Conservation (phyloP, 2,888 invertebrate species). For the Perithous albicinctus region DNA sequence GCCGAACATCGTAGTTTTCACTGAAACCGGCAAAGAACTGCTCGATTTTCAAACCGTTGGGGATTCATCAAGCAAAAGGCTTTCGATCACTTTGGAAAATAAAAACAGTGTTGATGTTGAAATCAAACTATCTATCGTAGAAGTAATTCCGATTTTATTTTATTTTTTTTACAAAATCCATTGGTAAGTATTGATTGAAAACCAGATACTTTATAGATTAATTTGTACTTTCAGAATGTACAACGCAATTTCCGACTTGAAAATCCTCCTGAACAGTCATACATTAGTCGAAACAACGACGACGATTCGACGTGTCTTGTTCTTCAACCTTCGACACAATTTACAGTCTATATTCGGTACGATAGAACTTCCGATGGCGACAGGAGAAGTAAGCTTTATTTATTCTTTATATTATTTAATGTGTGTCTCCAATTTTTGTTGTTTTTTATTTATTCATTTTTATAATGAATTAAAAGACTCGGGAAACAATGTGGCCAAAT, state of each 20-base stretch:
- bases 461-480: slow-evolving; percentile 48
- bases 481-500: slow-evolving; percentile 30
- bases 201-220: not conserved
- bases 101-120: slow-evolving; percentile 78
- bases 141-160: no score
- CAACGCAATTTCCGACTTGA: slow-evolving; percentile 45
- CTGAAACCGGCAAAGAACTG: slow-evolving; percentile 69
- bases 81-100: slow-evolving; percentile 78
- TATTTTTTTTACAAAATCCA: not conserved
- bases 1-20: slow-evolving; percentile 73
- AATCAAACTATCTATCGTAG: slow-evolving; percentile 74
- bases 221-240: slow-evolving; percentile 67
- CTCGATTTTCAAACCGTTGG: slow-evolving; percentile 75
- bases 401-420: not conserved
- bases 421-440: no score
- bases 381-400: slow-evolving; percentile 39
- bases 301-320: slow-evolving; percentile 64
- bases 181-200: not conserved
- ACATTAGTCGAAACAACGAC: slow-evolving; percentile 17
- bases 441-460: no score
- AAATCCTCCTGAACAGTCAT: slow-evolving; percentile 21
- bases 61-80: slow-evolving; percentile 71
- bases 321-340: slow-evolving; percentile 65
- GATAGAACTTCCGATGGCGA: slow-evolving; percentile 27
- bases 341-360: slow-evolving; percentile 39